phyloP scores from a whole-genome alignment of 2,113 vertebrate genomes.

The Trinectes maculatus region DNA sequence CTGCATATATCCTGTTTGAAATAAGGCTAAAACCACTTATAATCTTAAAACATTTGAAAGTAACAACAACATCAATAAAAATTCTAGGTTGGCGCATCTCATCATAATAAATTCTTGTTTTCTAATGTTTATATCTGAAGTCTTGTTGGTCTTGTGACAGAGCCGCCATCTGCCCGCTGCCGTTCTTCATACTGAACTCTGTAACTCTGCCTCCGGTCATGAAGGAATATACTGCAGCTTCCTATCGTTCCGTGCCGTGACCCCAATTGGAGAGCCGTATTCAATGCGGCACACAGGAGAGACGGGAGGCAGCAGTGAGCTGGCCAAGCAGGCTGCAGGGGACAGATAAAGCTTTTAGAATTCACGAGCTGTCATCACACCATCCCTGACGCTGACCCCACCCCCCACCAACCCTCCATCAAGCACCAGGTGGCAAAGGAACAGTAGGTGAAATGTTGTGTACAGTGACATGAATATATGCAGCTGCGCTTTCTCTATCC shows the following conservation, averaged over 20 bases:
- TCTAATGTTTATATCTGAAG: constrained; percentile 12
- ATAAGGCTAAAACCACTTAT: no score
- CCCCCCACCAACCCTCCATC: constrained; percentile 27
- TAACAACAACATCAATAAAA: background rate
- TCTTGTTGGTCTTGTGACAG: constrained; percentile 19
- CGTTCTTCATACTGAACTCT: constrained; percentile 50
- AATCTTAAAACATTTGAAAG: no score
- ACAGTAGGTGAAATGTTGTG: constrained; percentile 47
- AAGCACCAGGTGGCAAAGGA: constrained; percentile 49
- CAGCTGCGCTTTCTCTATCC: constrained; percentile 4
- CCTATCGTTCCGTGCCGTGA: constrained; percentile 72
- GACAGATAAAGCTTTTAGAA: constrained; percentile 79
- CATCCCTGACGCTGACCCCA: constrained; percentile 38
- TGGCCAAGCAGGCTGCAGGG: constrained; percentile 70
- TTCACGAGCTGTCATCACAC: constrained; percentile 68
- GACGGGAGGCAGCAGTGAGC: constrained; percentile 64
- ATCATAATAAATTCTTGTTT: background rate
- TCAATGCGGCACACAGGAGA: constrained; percentile 69
- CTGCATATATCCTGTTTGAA: no score
- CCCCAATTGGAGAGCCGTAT: constrained; percentile 78
- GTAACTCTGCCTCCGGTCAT: constrained; percentile 50
- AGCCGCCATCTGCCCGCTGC: constrained; percentile 8
- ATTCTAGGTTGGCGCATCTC: background rate
- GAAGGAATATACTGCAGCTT: constrained; percentile 74
- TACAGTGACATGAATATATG: constrained; percentile 29